Evolutionary conservation across 2,113 vertebrate genomes (phyloP).

Genomic region (Hypomesus transpacificus): DNA sequence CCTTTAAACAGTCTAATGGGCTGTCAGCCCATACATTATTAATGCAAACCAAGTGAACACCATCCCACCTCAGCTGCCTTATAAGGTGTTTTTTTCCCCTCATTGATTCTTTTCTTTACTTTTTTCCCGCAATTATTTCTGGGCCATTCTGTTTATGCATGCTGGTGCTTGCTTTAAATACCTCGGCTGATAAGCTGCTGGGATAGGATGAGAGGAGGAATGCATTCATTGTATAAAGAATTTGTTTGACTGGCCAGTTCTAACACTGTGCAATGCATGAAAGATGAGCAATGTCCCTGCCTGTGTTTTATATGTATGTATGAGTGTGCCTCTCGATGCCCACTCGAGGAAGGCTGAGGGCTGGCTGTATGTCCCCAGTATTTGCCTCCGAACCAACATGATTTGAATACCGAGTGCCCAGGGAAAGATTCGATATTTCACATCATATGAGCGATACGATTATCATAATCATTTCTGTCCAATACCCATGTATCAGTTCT

Average conservation of each 20-base stretch:
- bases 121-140: constrained; percentile 30
- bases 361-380: constrained; percentile 13
- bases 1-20: constrained; percentile 67
- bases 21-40: constrained; percentile 62
- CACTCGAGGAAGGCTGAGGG: constrained; percentile 18
- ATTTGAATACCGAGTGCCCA: constrained; percentile 35
- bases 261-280: constrained; percentile 42
- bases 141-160: constrained; percentile 36
- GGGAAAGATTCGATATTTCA: constrained; percentile 16
- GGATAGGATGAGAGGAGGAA: constrained; percentile 26
- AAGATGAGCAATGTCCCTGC: constrained; percentile 44
- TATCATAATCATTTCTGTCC: constrained; percentile 18
- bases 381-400: neutral
- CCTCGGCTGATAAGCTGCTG: constrained; percentile 25
- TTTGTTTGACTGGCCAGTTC: constrained; percentile 45
- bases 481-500: constrained; percentile 15
- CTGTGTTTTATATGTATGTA: constrained; percentile 35
- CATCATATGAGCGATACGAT: constrained; percentile 24
- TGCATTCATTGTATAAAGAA: constrained; percentile 25
- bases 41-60: constrained; percentile 55
- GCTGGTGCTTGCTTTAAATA: constrained; percentile 41
- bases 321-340: constrained; percentile 26
- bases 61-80: constrained; percentile 37
- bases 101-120: constrained; percentile 59
- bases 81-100: constrained; percentile 53